Conservation (phyloP, 2,888 invertebrate species). For the Thereva nobilitata region DNA sequence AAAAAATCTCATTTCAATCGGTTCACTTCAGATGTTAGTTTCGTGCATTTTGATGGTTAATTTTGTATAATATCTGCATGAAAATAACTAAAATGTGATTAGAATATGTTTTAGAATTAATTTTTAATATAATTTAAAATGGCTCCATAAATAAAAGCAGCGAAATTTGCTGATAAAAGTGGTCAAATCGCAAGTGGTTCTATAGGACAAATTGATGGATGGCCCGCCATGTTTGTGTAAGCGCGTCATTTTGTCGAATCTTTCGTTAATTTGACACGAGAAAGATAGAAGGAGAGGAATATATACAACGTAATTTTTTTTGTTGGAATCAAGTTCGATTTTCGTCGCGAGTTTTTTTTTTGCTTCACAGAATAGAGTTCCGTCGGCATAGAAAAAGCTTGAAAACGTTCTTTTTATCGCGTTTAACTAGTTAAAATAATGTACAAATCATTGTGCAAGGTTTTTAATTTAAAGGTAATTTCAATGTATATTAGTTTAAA, state of each 20-base stretch:
- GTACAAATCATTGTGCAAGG: slow-evolving; percentile 35
- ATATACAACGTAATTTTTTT: background rate
- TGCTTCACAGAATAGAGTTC: slow-evolving; percentile 11
- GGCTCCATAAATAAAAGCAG: slow-evolving; percentile 25
- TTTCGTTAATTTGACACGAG: slow-evolving; percentile 29
- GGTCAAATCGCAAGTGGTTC: slow-evolving; percentile 22
- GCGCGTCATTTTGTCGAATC: slow-evolving; percentile 37
- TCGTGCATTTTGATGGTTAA: slow-evolving; percentile 17
- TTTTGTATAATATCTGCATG: background rate
- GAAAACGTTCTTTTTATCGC: slow-evolving; percentile 14
- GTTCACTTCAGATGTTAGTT: slow-evolving; percentile 2
- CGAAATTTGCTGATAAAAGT: slow-evolving; percentile 6
- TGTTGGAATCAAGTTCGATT: slow-evolving; percentile 34
- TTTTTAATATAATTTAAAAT: background rate
- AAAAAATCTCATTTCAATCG: slow-evolving; percentile 25
- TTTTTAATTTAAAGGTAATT: slow-evolving; percentile 39
- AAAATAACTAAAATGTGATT: slow-evolving; percentile 24
- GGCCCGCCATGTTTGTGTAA: slow-evolving; percentile 38
- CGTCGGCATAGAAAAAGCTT: slow-evolving; percentile 18
- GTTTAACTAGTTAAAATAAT: slow-evolving; percentile 32
- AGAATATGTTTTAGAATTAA: slow-evolving; percentile 4
- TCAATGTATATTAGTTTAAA: background rate
- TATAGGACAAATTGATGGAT: slow-evolving; percentile 20
- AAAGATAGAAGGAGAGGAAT: slow-evolving; percentile 8
- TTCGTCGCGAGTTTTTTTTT: slow-evolving; percentile 28